Evolutionary conservation across 2,888 invertebrate genomes (phyloP), one percentile per base, ranked within the genome.

Genomic region (Hirtodrosophila histrioides): DNA sequence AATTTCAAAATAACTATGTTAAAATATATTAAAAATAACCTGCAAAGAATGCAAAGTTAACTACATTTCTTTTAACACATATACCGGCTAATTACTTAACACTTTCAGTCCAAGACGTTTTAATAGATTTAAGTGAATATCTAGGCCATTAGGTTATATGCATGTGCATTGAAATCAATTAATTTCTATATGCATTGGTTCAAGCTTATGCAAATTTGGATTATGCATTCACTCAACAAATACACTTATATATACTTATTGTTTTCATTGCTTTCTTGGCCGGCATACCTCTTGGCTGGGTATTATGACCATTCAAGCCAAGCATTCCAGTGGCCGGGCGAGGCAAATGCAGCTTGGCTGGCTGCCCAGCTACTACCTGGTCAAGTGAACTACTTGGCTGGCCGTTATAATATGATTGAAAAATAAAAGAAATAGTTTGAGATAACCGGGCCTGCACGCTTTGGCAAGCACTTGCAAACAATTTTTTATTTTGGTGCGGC

Each of bases 351-450:
- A 51, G 53, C 76, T 81, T 76, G 81, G 82, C 76, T 81, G 62
- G 41, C 65, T 82, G 85, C 74, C 82, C 65, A 60, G 63, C 75
- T 80, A 65, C 75, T 80, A 78, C 78, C 86, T 83, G 82, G 86
- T 83, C 82, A 85, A 79, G 69, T 85, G 80, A 83, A 86, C 80
- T 83, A 78, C 78, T 82, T 82, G 83, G 77, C 73, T 54, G 55
- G 64, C 45, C 49, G 41, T 56, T 66, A 48, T 40, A 51, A 43
- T 54, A 48, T 41, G 43, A 39, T 49, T 23, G n/a, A 54, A 58
- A 58, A 69, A 45, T 29, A 29, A 57, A 37, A 57, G 50, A 61
- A 43, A 58, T 36, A 31, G 7, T 3, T 31, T 27, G 27, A 37
- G 44, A 62, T 41, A 62, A 23, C n/a, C 51, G 12, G 29, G 53